Percentiles rank a stretch among this genome's conserved stretches.
These are phyloP conservation scores for Zosterops hypoxanthus DNA, from an alignment of 2,113 vertebrate species.

Conservation along the genomic window DNA sequence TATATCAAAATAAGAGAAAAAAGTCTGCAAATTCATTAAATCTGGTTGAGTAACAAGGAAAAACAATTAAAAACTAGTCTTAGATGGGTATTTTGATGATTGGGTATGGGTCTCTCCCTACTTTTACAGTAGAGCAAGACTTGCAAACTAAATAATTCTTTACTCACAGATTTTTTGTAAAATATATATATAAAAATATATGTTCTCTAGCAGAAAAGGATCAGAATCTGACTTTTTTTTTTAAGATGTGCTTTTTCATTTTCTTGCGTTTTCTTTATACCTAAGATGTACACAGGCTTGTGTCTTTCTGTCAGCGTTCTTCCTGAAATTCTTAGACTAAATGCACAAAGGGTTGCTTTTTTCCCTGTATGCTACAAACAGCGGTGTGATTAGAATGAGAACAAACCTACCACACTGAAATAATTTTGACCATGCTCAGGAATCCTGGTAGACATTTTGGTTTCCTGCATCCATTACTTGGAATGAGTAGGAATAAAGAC, in stretches of 20 bases:
- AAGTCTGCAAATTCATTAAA: not conserved
- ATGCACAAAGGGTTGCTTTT: not conserved
- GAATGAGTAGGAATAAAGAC: not conserved
- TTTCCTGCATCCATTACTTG: not conserved
- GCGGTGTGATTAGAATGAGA: not conserved
- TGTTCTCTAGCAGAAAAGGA: not conserved
- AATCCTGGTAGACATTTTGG: not conserved
- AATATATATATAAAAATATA: not conserved
- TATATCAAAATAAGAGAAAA: not conserved
- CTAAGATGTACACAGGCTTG: not conserved
- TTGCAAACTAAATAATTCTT: not conserved
- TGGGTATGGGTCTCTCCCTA: not conserved
- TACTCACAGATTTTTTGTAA: not conserved
- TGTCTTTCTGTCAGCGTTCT: not conserved
- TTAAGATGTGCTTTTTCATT: not conserved
- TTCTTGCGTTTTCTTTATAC: not conserved
- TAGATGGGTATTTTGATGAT: not conserved
- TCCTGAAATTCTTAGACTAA: not conserved
- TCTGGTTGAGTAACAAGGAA: not conserved
- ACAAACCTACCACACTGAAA: not conserved
- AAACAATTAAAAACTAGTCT: not conserved
- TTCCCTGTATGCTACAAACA: not conserved
- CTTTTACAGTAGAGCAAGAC: not conserved
- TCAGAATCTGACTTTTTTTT: not conserved
- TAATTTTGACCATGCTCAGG: not conserved